Percentiles rank a stretch among this genome's conserved stretches.
These are phyloP conservation scores for Corvus hawaiiensis DNA, from an alignment of 2,113 vertebrate genomes.

Conservation along the genomic window DNA sequence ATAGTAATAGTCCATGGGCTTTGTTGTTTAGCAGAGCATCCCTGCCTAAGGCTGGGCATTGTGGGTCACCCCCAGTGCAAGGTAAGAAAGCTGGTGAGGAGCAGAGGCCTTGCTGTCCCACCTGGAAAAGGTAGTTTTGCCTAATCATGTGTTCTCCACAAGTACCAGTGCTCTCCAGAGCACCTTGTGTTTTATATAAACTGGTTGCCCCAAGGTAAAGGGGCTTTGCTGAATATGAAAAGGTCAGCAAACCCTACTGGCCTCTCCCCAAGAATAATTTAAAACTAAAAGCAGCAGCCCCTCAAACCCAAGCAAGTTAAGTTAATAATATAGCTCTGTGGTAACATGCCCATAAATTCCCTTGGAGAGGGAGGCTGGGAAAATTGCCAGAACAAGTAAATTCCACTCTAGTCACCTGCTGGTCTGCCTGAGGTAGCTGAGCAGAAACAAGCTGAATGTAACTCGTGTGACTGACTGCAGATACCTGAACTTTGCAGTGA, in stretches of 20 bases:
- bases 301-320: background rate
- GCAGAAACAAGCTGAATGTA: background rate
- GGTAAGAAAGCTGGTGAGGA: background rate
- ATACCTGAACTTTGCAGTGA: background rate
- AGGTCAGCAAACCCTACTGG: background rate
- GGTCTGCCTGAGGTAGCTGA: background rate
- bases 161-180: background rate
- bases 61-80: background rate
- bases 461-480: background rate
- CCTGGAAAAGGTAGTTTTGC: background rate
- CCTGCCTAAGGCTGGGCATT: background rate
- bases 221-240: background rate
- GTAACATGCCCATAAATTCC: background rate
- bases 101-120: background rate
- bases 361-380: background rate
- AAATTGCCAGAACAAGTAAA: constrained; percentile 22
- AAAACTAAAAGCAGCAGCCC: background rate
- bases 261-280: background rate
- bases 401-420: background rate
- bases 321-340: background rate
- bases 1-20: background rate
- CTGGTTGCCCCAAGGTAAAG: background rate
- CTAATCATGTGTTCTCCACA: background rate
- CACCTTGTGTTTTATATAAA: background rate
- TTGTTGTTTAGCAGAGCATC: background rate